phyloP scores from a whole-genome alignment of 1,140 invertebrate genomes.

The Penaeus chinensis region DNA sequence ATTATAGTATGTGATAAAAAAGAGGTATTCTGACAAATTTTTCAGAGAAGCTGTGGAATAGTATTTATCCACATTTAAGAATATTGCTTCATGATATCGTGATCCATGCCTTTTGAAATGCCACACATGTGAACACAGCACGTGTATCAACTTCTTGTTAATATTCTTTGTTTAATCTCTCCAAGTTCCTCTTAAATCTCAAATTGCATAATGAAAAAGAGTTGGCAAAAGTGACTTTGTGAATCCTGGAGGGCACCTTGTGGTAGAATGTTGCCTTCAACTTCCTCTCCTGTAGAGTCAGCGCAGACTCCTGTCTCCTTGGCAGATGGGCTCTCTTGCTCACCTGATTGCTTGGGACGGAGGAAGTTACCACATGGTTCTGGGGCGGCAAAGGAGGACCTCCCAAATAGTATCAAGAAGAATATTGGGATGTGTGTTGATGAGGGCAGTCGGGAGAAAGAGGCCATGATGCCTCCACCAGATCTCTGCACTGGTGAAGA shows the following conservation, averaged over 20 bases:
- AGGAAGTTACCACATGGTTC: conserved; percentile 1
- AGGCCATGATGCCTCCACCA: conserved; percentile 36
- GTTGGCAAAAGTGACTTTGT: background rate
- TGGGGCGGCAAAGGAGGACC: conserved; percentile 16
- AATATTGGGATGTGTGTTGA: conserved; percentile 35
- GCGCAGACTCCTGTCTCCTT: conserved; percentile 33
- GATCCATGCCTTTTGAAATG: no score
- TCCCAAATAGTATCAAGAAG: background rate
- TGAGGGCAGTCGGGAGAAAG: conserved; percentile 19
- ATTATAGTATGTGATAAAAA: no score
- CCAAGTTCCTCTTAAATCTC: background rate
- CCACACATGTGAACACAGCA: no score
- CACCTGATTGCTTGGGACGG: conserved; percentile 28
- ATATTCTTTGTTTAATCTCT: no score
- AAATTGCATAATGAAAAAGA: background rate
- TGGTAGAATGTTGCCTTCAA: conserved; percentile 46
- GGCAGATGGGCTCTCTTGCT: conserved; percentile 12
- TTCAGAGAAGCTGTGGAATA: no score
- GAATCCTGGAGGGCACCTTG: background rate
- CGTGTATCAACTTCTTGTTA: no score
- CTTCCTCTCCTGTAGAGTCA: conserved; percentile 51
- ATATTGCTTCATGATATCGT: no score
- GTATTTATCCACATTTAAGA: no score
- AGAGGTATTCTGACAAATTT: no score
- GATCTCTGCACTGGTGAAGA: conserved; percentile 37